Percentiles rank a stretch among this genome's conserved stretches.
These are phyloP conservation scores for Ctenopoma multispine DNA, from an alignment of 2,797 vertebrate species.

Conservation along the genomic window DNA sequence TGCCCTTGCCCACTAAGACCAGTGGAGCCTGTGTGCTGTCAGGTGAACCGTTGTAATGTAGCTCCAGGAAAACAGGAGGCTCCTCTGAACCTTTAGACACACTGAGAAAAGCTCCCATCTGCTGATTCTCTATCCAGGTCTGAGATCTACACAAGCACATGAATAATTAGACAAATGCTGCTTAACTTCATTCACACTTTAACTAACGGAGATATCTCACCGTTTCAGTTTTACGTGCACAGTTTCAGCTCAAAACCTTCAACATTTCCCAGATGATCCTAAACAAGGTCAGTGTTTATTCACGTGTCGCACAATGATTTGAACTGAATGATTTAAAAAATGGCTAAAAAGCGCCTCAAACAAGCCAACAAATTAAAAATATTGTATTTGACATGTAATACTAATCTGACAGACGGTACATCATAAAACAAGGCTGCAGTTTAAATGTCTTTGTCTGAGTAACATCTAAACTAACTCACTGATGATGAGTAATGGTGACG, in stretches of 20 bases:
- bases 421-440: background rate
- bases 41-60: constrained; percentile 90
- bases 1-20: constrained; percentile 95
- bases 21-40: constrained; percentile 84
- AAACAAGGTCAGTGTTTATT: too few relatives aligned
- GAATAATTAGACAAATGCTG: background rate
- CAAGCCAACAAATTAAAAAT: too few relatives aligned
- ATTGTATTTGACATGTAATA: too few relatives aligned
- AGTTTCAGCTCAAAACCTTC: background rate
- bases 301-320: too few relatives aligned
- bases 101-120: constrained; percentile 96
- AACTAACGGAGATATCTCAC: too few relatives aligned
- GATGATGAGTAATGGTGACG: background rate
- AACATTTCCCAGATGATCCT: background rate
- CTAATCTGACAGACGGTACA: background rate
- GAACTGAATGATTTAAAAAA: too few relatives aligned
- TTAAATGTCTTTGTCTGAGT: background rate
- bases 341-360: too few relatives aligned
- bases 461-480: background rate
- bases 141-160: constrained; percentile 79
- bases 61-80: constrained; percentile 93
- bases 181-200: background rate
- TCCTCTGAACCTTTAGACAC: constrained; percentile 96
- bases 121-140: constrained; percentile 92
- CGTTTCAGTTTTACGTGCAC: too few relatives aligned